Evolutionary conservation across 2,888 invertebrate genomes (phyloP), one percentile per base, ranked within the genome.

Genomic region (Noctua fimbriata): DNA sequence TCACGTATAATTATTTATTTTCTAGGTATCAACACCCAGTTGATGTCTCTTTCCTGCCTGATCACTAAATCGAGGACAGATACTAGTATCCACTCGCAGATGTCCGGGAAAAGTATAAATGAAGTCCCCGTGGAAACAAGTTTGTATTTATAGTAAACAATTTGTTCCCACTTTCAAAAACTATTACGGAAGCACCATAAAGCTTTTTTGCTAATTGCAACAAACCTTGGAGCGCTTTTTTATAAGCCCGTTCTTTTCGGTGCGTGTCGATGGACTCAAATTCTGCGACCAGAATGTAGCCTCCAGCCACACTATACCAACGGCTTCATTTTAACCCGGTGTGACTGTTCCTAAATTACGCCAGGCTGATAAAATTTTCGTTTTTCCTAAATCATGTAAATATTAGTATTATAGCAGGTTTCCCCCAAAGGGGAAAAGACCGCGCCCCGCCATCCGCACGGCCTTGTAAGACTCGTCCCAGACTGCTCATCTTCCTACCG

Each of bases 71-170:
- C 81, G 36, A 88, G 75, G 36, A 78, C 88, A 0, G 82, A 69
- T 10, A 79, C 83, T 4, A 74, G 66, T 24, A 73, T 81, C 14
- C 78, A 83, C 6, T 75, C 80, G 21, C 75, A 78, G 32, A n/a
- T 78, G 0, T 92, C 93, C 5, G 88, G 89, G 7, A 93, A 93
- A 60, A 95, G 95, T 94, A 92, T 94, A 41, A 93, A 91, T 74
- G 89, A 89, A 65, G 90, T 88, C 71, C 85, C 90, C 18, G 79
- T 83, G 5, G 89, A 91, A 5, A 91, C 89, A 87, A 89, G 92
- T 92, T 58, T 52, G 85, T 80, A 84, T 73, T 76, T 24, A 10
- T 18, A 58, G 14, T 66, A 60, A 1, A 24, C 12, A 16, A 41
- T 67, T 52, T 70, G 0, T 55, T 55, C 5, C 1, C 32, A n/a